These are phyloP conservation scores for Diadegma fenestrale DNA, from an alignment of 2,888 invertebrate genomes.

Conservation along the genomic window DNA sequence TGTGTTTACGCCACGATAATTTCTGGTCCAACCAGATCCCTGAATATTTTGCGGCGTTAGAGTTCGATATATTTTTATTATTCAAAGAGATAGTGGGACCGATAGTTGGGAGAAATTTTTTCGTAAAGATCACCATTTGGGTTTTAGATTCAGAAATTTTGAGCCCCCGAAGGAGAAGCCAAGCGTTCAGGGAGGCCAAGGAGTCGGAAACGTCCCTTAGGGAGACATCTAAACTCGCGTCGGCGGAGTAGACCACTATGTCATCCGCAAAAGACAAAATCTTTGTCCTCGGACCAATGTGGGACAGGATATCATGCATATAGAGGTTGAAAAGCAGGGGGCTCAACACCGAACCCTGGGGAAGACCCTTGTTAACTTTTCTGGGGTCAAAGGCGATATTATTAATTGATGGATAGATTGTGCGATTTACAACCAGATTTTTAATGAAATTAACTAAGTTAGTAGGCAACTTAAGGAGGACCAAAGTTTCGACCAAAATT, in stretches of 20 bases:
- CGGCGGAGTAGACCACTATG: neutral
- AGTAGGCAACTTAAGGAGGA: neutral
- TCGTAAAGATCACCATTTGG: too few species aligned
- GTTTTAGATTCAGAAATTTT: too few species aligned
- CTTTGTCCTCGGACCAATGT: neutral
- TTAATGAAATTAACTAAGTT: neutral
- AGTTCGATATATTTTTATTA: too few species aligned
- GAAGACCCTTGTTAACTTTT: neutral
- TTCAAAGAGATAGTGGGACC: neutral
- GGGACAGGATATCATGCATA: neutral
- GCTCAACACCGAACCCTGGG: neutral
- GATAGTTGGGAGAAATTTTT: too few species aligned
- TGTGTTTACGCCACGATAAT: conserved; percentile 10
- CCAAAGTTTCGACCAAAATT: neutral
- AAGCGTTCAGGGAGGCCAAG: too few species aligned
- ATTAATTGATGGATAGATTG: too few species aligned
- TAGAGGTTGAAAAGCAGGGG: neutral
- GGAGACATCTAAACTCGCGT: neutral
- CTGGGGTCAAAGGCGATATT: too few species aligned
- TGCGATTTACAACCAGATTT: neutral
- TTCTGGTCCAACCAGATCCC: conserved; percentile 11
- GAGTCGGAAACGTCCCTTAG: too few species aligned
- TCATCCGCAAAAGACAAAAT: conserved; percentile 10
- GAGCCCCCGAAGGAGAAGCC: too few species aligned
- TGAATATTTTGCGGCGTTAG: neutral